These are phyloP conservation scores for Cheilosia scutellata DNA, from an alignment of 2,888 invertebrate species.

Conservation along the genomic window DNA sequence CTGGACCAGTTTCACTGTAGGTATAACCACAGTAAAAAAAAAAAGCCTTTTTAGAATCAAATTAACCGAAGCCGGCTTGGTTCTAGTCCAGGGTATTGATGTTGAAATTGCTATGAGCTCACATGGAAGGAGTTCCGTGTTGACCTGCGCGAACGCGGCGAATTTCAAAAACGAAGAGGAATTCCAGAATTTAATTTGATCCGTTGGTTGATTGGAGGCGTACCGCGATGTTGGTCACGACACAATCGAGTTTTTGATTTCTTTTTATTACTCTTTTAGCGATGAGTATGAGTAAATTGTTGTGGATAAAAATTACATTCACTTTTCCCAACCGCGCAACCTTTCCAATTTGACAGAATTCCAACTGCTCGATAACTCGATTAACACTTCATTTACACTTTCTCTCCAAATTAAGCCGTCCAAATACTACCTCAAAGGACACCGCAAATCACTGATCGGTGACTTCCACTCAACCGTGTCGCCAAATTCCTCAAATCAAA, in stretches of 20 bases:
- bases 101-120: conserved; percentile 8
- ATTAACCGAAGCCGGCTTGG: conserved; percentile 54
- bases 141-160: conserved; percentile 21
- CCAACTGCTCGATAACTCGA: neutral
- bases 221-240: neutral
- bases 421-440: conserved; percentile 23
- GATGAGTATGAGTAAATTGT: neutral
- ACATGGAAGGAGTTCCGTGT: conserved; percentile 52
- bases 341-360: no score
- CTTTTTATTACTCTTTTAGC: neutral
- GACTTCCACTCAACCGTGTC: neutral
- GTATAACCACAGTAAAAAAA: neutral
- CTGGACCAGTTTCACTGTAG: conserved; percentile 9
- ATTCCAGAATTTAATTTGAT: conserved; percentile 8
- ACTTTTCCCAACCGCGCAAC: no score
- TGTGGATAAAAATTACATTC: no score
- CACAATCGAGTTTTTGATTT: neutral
- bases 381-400: conserved; percentile 14
- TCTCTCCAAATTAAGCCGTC: neutral
- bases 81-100: neutral
- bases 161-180: neutral
- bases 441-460: conserved; percentile 1
- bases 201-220: neutral
- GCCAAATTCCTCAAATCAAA: conserved; percentile 12
- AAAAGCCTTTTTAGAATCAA: conserved; percentile 31